Conservation (phyloP, 2,113 vertebrate genomes). For the Nothoprocta pentlandii region DNA sequence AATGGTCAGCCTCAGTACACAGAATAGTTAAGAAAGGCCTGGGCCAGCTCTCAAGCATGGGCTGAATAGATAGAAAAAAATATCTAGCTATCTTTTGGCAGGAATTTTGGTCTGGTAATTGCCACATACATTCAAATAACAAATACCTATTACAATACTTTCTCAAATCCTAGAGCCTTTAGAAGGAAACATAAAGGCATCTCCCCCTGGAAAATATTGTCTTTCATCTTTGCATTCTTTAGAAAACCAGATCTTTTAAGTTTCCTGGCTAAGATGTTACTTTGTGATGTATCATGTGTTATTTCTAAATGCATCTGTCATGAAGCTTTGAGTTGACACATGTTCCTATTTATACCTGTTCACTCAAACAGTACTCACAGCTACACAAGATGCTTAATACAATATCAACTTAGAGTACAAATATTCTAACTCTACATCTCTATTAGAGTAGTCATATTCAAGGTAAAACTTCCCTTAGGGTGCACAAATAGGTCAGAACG, state of each 20-base stretch:
- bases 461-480: background rate
- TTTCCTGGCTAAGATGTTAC: slow-evolving; percentile 52
- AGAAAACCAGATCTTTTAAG: slow-evolving; percentile 63
- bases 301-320: slow-evolving; percentile 67
- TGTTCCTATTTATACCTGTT: slow-evolving; percentile 59
- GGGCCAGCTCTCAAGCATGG: background rate
- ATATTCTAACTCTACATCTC: background rate
- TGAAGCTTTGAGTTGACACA: slow-evolving; percentile 59
- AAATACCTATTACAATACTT: slow-evolving; percentile 44
- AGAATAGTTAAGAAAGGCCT: background rate
- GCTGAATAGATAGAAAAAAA: slow-evolving; percentile 15
- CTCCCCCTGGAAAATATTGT: slow-evolving; percentile 50
- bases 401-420: background rate
- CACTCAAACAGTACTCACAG: slow-evolving; percentile 18
- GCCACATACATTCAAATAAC: slow-evolving; percentile 12
- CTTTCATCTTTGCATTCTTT: slow-evolving; percentile 67
- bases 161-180: slow-evolving; percentile 43
- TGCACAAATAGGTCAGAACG: background rate
- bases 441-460: background rate
- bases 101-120: slow-evolving; percentile 31
- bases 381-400: background rate
- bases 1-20: background rate
- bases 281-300: slow-evolving; percentile 67
- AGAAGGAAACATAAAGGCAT: slow-evolving; percentile 35
- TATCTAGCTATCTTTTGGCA: background rate